A percentile compares a stretch with the other conserved stretches of the same genome.
These are phyloP conservation scores for Macrostomum cliftonense DNA, from an alignment of 2,888 invertebrate species.

Conservation along the genomic window DNA sequence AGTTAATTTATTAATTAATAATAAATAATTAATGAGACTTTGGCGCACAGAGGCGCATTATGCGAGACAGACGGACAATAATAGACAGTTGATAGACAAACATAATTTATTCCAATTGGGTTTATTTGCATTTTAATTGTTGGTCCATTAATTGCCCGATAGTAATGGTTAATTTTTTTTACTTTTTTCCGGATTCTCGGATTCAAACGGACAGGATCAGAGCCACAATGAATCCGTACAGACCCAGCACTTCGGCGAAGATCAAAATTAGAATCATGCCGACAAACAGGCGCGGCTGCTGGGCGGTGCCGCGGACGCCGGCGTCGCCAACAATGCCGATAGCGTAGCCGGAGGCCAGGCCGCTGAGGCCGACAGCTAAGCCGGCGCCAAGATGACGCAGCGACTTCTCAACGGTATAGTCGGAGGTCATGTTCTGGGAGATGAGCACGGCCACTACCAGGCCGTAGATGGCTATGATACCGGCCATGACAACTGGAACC, in stretches of 20 bases:
- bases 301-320: conserved; percentile 93
- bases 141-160: too few relatives aligned
- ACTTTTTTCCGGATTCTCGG: background rate
- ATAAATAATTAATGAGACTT: too few relatives aligned
- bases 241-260: conserved; percentile 99
- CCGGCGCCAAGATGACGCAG: conserved; percentile 94
- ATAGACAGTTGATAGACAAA: too few relatives aligned
- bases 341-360: conserved; percentile 93
- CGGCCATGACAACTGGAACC: conserved; percentile 67
- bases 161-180: too few relatives aligned
- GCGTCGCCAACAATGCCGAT: conserved; percentile 99
- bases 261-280: conserved; percentile 99
- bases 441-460: conserved; percentile 96
- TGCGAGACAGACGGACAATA: too few relatives aligned
- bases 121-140: too few relatives aligned
- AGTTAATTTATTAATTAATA: too few relatives aligned
- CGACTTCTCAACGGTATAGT: conserved; percentile 59
- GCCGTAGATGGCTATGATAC: conserved; percentile 99
- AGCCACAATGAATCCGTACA: conserved; percentile 98
- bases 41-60: too few relatives aligned
- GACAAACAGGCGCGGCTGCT: conserved; percentile 96
- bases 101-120: too few relatives aligned
- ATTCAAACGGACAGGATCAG: conserved; percentile 61
- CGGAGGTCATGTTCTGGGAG: conserved; percentile 35
- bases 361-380: conserved; percentile 85